A percentile compares a stretch with the other conserved stretches of the same genome.
These are phyloP conservation scores for Hycleus cichorii DNA, from an alignment of 1,140 invertebrate genomes.

Conservation along the genomic window DNA sequence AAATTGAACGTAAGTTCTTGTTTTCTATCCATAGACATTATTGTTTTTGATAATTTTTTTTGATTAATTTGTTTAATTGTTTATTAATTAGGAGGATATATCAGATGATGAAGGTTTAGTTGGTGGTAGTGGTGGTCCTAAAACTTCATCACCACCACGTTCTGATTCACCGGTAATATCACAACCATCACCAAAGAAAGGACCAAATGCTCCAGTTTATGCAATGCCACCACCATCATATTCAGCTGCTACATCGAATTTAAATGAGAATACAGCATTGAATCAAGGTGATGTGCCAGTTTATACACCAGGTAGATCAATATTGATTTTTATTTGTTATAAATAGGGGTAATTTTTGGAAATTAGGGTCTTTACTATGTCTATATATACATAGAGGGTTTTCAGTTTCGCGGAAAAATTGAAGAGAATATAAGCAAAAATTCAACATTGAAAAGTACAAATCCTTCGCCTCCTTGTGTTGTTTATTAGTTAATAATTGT, in stretches of 20 bases:
- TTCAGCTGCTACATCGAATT: conserved; percentile 26
- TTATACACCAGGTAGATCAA: conserved; percentile 45
- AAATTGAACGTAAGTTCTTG: not conserved
- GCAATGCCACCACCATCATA: conserved; percentile 46
- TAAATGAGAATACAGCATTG: conserved; percentile 44
- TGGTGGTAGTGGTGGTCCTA: not conserved
- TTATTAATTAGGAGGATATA: conserved; percentile 43
- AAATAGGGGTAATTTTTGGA: not conserved
- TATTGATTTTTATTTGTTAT: not conserved
- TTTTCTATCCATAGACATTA: not conserved
- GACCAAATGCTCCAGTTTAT: conserved; percentile 40
- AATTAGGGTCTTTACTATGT: not conserved
- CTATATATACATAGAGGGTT: not conserved
- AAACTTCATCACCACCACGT: conserved; percentile 18
- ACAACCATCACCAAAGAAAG: conserved; percentile 39
- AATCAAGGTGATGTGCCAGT: conserved; percentile 48
- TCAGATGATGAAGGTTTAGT: conserved; percentile 39
- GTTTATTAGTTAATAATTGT: too few relatives aligned
- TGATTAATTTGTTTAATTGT: not conserved
- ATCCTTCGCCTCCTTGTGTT: not conserved
- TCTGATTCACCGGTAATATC: conserved; percentile 40
- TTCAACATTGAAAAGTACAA: too few relatives aligned
- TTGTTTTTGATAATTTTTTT: not conserved
- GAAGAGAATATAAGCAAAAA: too few relatives aligned
- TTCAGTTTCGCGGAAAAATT: too few relatives aligned